These are phyloP conservation scores for Pseudomyrmex flavicornis DNA, from an alignment of 1,140 invertebrate species.

Conservation along the genomic window DNA sequence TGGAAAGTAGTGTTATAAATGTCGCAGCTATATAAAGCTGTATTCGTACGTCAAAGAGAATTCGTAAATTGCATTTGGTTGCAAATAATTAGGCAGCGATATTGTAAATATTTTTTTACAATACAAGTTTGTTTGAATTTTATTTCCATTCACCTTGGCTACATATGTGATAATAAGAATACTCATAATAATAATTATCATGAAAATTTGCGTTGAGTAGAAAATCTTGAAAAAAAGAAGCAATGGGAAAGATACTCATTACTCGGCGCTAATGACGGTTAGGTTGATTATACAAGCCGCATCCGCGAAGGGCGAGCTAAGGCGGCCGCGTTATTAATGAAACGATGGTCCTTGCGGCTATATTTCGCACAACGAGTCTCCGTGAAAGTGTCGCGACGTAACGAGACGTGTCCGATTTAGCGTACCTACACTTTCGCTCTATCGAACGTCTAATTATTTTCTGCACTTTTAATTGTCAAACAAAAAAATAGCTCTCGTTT, in stretches of 20 bases:
- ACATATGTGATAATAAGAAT: not conserved
- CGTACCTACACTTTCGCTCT: slow-evolving; percentile 25
- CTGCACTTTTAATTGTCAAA: slow-evolving; percentile 48
- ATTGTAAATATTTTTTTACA: slow-evolving; percentile 36
- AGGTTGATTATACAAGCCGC: slow-evolving; percentile 40
- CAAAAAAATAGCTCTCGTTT: not conserved
- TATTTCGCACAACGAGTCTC: slow-evolving; percentile 9
- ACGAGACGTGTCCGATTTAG: slow-evolving; percentile 39
- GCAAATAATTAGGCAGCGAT: slow-evolving; percentile 24
- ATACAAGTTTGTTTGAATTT: not conserved
- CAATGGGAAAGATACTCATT: slow-evolving; percentile 48
- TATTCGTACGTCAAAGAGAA: not conserved
- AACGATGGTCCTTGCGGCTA: slow-evolving; percentile 19
- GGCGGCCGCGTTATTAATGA: slow-evolving; percentile 40
- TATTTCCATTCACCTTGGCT: not conserved
- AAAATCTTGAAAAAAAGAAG: slow-evolving; percentile 19
- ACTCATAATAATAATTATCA: slow-evolving; percentile 27
- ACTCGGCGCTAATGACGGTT: slow-evolving; percentile 45
- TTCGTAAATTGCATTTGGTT: not conserved
- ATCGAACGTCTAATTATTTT: slow-evolving; percentile 43
- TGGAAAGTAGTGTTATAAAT: slow-evolving; percentile 27
- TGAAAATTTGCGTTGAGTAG: slow-evolving; percentile 35
- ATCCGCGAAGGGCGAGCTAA: slow-evolving; percentile 33
- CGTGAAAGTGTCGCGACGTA: not conserved
- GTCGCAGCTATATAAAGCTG: not conserved